Conservation (phyloP, 2,797 vertebrate genomes). For the Masticophis lateralis region DNA sequence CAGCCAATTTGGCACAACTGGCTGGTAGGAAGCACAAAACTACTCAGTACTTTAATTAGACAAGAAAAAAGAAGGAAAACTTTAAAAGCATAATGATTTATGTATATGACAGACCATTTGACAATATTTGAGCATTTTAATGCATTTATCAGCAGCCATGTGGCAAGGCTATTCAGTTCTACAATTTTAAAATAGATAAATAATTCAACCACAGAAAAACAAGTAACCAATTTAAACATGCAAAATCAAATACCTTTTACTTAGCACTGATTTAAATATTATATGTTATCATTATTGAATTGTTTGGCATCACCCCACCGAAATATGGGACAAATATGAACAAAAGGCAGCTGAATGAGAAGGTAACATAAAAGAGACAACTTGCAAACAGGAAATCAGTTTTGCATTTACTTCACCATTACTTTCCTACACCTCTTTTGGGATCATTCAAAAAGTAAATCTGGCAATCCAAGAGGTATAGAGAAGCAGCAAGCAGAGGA, state of each 20-base stretch:
- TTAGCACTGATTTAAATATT: background rate
- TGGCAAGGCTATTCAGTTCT: background rate
- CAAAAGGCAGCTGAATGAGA: background rate
- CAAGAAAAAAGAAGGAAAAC: background rate
- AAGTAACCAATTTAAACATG: background rate
- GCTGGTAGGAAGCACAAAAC: background rate
- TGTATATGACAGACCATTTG: slow-evolving; percentile 23
- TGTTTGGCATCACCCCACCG: background rate
- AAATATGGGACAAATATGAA: background rate
- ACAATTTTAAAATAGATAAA: background rate
- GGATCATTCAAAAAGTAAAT: background rate
- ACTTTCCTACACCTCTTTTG: background rate
- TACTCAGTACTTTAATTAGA: background rate
- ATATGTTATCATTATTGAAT: background rate
- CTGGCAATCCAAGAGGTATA: background rate
- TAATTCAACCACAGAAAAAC: background rate
- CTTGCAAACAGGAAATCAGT: too few species aligned
- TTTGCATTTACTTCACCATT: background rate
- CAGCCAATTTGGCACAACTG: background rate
- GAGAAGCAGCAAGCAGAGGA: too few species aligned
- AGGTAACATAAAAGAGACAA: background rate
- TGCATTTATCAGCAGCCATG: background rate
- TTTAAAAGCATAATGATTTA: slow-evolving; percentile 45
- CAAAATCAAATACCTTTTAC: background rate
- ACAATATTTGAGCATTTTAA: slow-evolving; percentile 10